Conservation (phyloP, 2,888 invertebrate species). For the Tetragnatha montana region DNA sequence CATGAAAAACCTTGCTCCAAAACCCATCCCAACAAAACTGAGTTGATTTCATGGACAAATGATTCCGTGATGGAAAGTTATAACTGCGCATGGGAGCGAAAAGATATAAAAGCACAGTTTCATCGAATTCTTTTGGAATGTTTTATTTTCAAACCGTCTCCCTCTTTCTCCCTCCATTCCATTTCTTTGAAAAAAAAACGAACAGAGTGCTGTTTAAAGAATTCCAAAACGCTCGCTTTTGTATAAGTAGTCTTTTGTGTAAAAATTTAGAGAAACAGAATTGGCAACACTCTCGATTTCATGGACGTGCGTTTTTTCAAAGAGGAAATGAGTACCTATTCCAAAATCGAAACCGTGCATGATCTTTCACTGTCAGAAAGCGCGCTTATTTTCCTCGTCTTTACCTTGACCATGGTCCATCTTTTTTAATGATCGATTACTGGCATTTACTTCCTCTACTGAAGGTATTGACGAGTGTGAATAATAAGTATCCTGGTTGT, state of each 20-base stretch:
- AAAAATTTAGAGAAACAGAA: slow-evolving; percentile 15
- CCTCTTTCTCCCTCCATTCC: background rate
- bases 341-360: slow-evolving; percentile 3
- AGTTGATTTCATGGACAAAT: slow-evolving; percentile 27
- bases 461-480: background rate
- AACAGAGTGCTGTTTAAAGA: background rate
- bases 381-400: background rate
- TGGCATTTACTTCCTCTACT: slow-evolving; percentile 6
- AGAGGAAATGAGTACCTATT: slow-evolving; percentile 5
- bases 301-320: slow-evolving; percentile 14
- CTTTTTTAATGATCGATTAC: slow-evolving; percentile 4
- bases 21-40: slow-evolving; percentile 16
- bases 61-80: background rate
- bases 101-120: slow-evolving; percentile 13
- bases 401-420: slow-evolving; percentile 38
- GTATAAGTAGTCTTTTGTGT: background rate
- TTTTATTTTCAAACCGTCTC: background rate
- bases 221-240: background rate
- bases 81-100: background rate
- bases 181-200: background rate
- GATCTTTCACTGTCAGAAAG: background rate
- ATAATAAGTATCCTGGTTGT: background rate
- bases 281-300: slow-evolving; percentile 33
- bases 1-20: background rate
- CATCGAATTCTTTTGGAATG: slow-evolving; percentile 9